These are phyloP conservation scores for Galbula dea DNA, from an alignment of 2,113 vertebrate genomes.

Conservation along the genomic window DNA sequence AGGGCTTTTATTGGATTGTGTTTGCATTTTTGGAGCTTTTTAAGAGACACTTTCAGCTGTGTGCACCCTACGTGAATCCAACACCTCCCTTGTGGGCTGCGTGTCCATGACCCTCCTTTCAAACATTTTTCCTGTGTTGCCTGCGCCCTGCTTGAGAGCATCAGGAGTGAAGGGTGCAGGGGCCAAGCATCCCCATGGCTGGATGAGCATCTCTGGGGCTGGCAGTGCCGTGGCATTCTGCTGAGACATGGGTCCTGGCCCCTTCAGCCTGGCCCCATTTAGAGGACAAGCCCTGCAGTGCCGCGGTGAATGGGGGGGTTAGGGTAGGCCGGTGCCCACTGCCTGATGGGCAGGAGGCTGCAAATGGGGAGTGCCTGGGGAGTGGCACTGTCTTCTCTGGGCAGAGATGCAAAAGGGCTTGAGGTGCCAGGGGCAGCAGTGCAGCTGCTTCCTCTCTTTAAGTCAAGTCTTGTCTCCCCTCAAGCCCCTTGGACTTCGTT, in stretches of 20 bases:
- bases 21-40: conserved; percentile 61
- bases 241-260: rapidly evolving
- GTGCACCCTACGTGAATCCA: background rate
- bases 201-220: background rate
- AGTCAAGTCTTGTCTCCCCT: background rate
- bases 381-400: background rate
- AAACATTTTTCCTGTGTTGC: background rate
- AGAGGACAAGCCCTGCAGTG: background rate
- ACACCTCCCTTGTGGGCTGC: background rate
- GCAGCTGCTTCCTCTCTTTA: background rate
- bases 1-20: conserved; percentile 36
- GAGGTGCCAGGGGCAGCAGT: background rate
- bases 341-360: background rate
- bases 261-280: background rate
- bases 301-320: background rate
- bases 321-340: background rate
- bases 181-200: background rate
- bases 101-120: background rate
- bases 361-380: background rate
- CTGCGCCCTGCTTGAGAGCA: background rate
- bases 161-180: background rate
- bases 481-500: background rate
- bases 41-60: conserved; percentile 8
- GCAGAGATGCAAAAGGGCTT: background rate
- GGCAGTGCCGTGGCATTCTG: rapidly evolving